Conservation (phyloP, 1,140 invertebrate genomes). For the Cepaea nemoralis region DNA sequence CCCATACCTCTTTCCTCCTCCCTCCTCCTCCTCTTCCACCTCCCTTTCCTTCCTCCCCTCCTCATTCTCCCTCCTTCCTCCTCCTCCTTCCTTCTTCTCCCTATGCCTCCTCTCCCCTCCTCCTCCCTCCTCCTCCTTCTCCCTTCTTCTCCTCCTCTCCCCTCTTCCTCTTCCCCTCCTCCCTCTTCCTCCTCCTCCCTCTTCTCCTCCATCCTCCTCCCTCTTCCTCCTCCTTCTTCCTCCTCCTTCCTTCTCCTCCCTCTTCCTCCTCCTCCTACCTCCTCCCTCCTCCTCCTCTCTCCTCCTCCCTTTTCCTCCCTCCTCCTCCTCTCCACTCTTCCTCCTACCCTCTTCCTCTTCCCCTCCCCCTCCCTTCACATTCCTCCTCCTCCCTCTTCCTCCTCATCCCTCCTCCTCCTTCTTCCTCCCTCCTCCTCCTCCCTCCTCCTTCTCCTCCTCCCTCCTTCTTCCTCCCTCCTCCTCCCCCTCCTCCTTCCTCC, state of each 20-base stretch:
- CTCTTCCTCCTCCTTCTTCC: background rate
- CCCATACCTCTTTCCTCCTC: too few species aligned
- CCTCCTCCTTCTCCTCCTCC: constrained; percentile 1
- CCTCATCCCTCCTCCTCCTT: too few species aligned
- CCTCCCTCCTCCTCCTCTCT: too few species aligned
- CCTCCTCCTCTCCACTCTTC: background rate
- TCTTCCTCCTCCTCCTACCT: too few species aligned
- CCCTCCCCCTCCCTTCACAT: too few species aligned
- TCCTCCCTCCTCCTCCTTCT: background rate
- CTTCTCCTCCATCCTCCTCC: too few species aligned
- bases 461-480: background rate
- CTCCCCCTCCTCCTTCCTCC: background rate
- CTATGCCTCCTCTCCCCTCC: too few species aligned
- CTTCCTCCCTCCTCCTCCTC: too few species aligned
- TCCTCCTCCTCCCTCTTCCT: too few species aligned
- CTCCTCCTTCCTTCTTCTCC: background rate
- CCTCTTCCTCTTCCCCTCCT: background rate
- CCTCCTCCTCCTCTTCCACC: background rate
- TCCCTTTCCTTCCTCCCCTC: too few species aligned
- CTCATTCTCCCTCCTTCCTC: too few species aligned
- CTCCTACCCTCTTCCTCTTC: too few species aligned
- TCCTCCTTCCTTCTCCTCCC: background rate
- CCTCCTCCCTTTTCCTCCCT: background rate
- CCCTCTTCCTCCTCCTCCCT: background rate
- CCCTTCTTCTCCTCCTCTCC: background rate